Conservation (phyloP, 2,797 vertebrate species). For the Tamandua tetradactyla region DNA sequence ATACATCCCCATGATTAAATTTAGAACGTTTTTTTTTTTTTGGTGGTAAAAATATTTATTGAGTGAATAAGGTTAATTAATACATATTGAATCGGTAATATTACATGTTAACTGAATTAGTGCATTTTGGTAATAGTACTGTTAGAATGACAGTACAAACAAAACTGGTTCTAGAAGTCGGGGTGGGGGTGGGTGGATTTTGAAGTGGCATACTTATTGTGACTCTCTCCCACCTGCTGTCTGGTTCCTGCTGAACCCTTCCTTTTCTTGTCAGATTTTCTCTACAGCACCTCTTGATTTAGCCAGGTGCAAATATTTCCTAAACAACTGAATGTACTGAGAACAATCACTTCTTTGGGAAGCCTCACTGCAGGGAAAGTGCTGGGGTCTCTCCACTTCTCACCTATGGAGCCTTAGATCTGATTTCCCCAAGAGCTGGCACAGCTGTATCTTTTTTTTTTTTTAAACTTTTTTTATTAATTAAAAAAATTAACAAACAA, state of each 20-base stretch:
- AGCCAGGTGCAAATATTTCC: neutral
- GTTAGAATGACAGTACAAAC: neutral
- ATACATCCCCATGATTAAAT: no score
- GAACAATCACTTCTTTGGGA: neutral
- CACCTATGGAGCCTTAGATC: neutral
- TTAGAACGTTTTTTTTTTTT: no score
- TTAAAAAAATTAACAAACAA: no score
- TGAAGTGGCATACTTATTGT: neutral
- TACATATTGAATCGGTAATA: neutral
- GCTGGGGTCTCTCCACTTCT: neutral
- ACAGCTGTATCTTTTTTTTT: neutral
- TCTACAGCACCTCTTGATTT: slow-evolving; percentile 17
- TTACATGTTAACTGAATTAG: neutral
- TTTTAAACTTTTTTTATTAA: no score
- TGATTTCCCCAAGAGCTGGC: neutral
- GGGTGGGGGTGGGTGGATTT: neutral
- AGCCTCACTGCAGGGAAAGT: neutral
- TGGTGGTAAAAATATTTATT: no score
- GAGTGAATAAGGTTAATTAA: neutral
- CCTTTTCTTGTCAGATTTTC: slow-evolving; percentile 39
- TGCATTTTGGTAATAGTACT: neutral
- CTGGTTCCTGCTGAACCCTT: slow-evolving; percentile 18
- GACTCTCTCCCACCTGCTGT: slow-evolving; percentile 14
- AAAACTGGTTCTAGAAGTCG: slow-evolving; percentile 1
- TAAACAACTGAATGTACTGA: neutral